phyloP scores from a whole-genome alignment of 2,888 invertebrate species.

The Cremastinae sp. region DNA sequence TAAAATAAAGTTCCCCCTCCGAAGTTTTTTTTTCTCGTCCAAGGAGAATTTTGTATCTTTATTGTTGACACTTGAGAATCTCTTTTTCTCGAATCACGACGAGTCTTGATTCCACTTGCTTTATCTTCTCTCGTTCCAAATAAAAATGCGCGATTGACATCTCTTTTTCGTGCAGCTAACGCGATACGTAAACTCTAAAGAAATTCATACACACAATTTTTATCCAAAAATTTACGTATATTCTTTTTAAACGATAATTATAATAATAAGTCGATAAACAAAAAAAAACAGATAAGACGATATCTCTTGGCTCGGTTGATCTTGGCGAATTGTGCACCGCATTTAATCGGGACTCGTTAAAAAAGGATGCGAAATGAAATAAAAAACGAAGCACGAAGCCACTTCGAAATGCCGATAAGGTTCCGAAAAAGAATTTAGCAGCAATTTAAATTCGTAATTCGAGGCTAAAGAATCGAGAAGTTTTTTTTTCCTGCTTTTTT shows the following conservation, averaged over 20 bases:
- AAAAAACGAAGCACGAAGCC: too few species aligned
- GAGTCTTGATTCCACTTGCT: neutral
- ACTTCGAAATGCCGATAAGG: too few species aligned
- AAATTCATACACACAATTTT: too few species aligned
- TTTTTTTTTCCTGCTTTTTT: too few species aligned
- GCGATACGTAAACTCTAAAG: too few species aligned
- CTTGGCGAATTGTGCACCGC: neutral
- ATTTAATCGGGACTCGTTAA: neutral
- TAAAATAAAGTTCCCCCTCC: too few species aligned
- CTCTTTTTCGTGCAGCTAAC: neutral
- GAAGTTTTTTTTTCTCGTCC: too few species aligned
- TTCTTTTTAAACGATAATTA: neutral
- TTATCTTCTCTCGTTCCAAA: conserved; percentile 5
- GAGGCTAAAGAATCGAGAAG: too few species aligned
- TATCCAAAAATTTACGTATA: neutral
- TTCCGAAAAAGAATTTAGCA: too few species aligned
- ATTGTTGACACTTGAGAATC: too few species aligned
- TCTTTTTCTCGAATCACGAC: neutral
- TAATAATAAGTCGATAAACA: neutral
- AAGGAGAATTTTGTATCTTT: too few species aligned
- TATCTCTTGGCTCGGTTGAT: neutral
- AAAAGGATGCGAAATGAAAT: neutral
- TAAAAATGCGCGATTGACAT: conserved; percentile 26
- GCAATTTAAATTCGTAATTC: too few species aligned
- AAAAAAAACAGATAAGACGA: neutral